Conservation (phyloP, 2,888 invertebrate species). For the Plagodis dolabraria region DNA sequence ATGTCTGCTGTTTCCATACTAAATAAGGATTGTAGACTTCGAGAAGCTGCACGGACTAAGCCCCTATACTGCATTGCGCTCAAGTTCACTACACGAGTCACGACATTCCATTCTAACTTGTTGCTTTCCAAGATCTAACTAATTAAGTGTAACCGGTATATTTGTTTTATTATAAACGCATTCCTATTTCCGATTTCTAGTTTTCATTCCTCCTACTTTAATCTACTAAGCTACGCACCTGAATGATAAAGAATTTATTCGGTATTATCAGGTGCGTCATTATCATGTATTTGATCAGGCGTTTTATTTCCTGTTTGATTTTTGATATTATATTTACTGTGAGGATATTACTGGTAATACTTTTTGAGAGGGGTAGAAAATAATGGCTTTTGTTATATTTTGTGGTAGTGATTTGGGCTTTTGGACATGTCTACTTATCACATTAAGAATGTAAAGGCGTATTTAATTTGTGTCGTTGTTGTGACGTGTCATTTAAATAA, state of each 20-base stretch:
- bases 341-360: no score
- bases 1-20: conserved; percentile 71
- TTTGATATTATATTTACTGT: no score
- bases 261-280: conserved; percentile 11
- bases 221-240: conserved; percentile 3
- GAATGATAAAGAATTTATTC: conserved; percentile 9
- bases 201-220: conserved; percentile 11
- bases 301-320: conserved; percentile 13
- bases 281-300: conserved; percentile 11
- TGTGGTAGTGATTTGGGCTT: no score
- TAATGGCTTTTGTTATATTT: no score
- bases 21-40: conserved; percentile 66
- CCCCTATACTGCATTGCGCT: conserved; percentile 54
- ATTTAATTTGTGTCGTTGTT: conserved; percentile 22
- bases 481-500: neutral
- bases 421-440: no score
- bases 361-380: no score
- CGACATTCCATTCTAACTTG: conserved; percentile 60
- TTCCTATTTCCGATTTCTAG: conserved; percentile 12
- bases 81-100: conserved; percentile 62
- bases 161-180: conserved; percentile 5
- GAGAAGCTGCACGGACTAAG: conserved; percentile 43
- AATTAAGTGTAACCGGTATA: conserved; percentile 21
- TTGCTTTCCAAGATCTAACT: conserved; percentile 53
- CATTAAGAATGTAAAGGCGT: neutral